A percentile compares a stretch with the other conserved stretches of the same genome.
Conservation (phyloP, 2,888 invertebrate species). For the Zaprionus obscuricornis region DNA sequence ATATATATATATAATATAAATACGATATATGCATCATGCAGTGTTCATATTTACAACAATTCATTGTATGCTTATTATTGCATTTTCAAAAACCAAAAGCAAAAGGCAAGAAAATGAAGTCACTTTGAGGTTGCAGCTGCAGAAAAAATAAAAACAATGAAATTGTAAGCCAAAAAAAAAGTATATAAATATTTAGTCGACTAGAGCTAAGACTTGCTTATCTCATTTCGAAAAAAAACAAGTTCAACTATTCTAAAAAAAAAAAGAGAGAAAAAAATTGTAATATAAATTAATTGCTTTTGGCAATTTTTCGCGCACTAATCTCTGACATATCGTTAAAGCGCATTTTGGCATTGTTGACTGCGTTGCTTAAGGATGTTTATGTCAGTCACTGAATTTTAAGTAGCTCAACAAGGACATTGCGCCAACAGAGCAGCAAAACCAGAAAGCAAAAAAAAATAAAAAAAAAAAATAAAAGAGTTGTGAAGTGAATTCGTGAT, state of each 20-base stretch:
- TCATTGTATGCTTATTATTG: slow-evolving; percentile 75
- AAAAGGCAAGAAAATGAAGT: slow-evolving; percentile 19
- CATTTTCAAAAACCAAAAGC: slow-evolving; percentile 41
- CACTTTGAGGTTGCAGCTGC: slow-evolving; percentile 1
- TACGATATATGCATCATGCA: slow-evolving; percentile 23
- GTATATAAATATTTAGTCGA: too few relatives aligned
- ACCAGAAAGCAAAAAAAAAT: slow-evolving; percentile 16
- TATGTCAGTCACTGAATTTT: slow-evolving; percentile 75
- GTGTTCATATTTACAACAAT: slow-evolving; percentile 55
- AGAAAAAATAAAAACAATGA: too few relatives aligned
- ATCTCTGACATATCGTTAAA: slow-evolving; percentile 76
- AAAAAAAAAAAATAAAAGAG: slow-evolving; percentile 58
- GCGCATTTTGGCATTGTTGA: slow-evolving; percentile 62
- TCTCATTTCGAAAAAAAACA: too few relatives aligned
- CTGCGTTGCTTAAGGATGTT: slow-evolving; percentile 71
- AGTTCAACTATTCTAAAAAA: too few relatives aligned
- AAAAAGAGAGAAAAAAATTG: too few relatives aligned
- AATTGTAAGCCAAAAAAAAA: slow-evolving; percentile 27
- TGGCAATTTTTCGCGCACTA: slow-evolving; percentile 50
- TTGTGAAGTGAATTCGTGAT: slow-evolving; percentile 75
- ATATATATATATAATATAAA: slow-evolving; percentile 11
- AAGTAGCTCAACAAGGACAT: slow-evolving; percentile 67
- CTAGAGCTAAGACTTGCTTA: too few relatives aligned
- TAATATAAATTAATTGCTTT: slow-evolving; percentile 62
- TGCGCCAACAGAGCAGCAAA: too few relatives aligned